These are phyloP conservation scores for Oligia latruncula DNA, from an alignment of 2,888 invertebrate genomes.

Conservation along the genomic window DNA sequence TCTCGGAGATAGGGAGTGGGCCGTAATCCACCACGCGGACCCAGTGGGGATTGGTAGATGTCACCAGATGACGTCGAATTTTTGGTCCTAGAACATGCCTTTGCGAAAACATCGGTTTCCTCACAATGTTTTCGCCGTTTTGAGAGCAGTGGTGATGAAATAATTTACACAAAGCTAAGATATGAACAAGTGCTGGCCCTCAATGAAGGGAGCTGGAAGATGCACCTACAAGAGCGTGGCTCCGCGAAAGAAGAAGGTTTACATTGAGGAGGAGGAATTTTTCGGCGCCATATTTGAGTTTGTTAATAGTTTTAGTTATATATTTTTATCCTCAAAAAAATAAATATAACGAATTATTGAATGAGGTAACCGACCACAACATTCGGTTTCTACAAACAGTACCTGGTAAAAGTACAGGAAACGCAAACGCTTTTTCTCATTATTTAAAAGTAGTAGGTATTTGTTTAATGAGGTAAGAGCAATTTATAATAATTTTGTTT, in stretches of 20 bases:
- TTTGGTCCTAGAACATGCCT: not conserved
- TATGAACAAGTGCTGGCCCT: not conserved
- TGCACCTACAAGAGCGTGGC: not conserved
- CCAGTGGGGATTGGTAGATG: not conserved
- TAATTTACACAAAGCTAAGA: not conserved
- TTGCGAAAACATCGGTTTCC: not conserved
- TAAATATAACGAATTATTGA: no score
- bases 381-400: conserved; percentile 27
- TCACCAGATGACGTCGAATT: not conserved
- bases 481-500: conserved; percentile 33
- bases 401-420: not conserved
- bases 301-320: no score
- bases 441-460: not conserved
- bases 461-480: conserved; percentile 25
- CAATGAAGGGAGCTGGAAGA: no score
- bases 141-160: not conserved
- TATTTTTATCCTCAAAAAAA: no score
- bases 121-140: not conserved
- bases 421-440: not conserved
- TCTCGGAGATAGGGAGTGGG: not conserved
- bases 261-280: not conserved
- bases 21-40: not conserved
- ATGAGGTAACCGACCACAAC: not conserved
- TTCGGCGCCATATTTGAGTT: no score
- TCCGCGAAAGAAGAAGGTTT: not conserved